phyloP scores from a whole-genome alignment of 2,113 vertebrate species.

The Condylura cristata region DNA sequence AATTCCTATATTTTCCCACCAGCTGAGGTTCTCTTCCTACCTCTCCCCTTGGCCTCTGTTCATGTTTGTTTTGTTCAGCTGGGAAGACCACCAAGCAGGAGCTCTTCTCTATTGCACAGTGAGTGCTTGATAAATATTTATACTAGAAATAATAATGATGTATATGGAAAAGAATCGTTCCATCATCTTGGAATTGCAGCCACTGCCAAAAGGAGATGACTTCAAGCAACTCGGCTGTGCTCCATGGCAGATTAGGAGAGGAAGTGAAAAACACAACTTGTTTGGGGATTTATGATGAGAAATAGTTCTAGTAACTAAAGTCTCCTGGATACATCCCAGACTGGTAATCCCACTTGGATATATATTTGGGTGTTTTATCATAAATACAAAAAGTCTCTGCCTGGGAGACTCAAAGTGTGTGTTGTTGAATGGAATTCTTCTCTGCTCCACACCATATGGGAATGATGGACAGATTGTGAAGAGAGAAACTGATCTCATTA shows the following conservation, averaged over 20 bases:
- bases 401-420: slow-evolving; percentile 55
- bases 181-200: slow-evolving; percentile 69
- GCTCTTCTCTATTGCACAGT: slow-evolving; percentile 73
- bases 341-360: slow-evolving; percentile 81
- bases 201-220: slow-evolving; percentile 77
- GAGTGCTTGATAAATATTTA: slow-evolving; percentile 81
- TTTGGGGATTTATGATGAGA: slow-evolving; percentile 82
- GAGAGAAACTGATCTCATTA: slow-evolving; percentile 23
- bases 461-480: slow-evolving; percentile 24
- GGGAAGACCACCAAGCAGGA: slow-evolving; percentile 78
- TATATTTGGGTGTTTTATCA: slow-evolving; percentile 81
- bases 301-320: slow-evolving; percentile 76
- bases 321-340: slow-evolving; percentile 74
- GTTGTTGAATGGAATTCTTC: slow-evolving; percentile 68
- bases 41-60: slow-evolving; percentile 36
- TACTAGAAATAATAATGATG: slow-evolving; percentile 82
- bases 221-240: slow-evolving; percentile 72
- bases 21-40: slow-evolving; percentile 57
- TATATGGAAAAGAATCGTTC: slow-evolving; percentile 81
- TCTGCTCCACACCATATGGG: background rate
- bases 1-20: slow-evolving; percentile 47
- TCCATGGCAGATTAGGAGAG: slow-evolving; percentile 78
- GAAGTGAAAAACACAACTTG: slow-evolving; percentile 80
- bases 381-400: slow-evolving; percentile 71
- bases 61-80: slow-evolving; percentile 73